These are phyloP conservation scores for Remorina albescens DNA, from an alignment of 2,797 vertebrate genomes.

Conservation along the genomic window DNA sequence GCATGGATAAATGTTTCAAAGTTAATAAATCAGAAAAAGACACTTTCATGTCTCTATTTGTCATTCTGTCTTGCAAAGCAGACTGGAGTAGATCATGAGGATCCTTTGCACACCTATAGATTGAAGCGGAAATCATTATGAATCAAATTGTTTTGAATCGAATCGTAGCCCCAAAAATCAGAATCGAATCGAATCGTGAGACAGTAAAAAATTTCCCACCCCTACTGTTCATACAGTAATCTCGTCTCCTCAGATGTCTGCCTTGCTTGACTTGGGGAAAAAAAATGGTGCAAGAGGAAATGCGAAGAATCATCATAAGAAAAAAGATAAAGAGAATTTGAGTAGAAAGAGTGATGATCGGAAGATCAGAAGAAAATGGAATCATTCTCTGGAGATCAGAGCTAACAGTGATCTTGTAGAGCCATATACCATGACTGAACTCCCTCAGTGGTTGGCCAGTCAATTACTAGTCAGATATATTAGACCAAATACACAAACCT, in stretches of 20 bases:
- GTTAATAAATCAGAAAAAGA: too few relatives aligned
- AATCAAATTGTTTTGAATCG: too few relatives aligned
- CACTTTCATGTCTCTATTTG: too few relatives aligned
- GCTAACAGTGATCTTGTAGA: slow-evolving; percentile 32
- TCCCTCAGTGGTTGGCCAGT: slow-evolving; percentile 26
- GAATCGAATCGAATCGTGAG: too few relatives aligned
- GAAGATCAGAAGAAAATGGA: slow-evolving; percentile 1
- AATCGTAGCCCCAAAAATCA: too few relatives aligned
- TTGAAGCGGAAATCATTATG: too few relatives aligned
- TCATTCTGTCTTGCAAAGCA: too few relatives aligned
- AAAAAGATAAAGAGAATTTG: background rate
- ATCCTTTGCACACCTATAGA: too few relatives aligned
- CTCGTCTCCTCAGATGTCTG: slow-evolving; percentile 43
- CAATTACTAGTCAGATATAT: slow-evolving; percentile 24
- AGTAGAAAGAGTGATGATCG: background rate
- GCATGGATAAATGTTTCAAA: too few relatives aligned
- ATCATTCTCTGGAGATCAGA: slow-evolving; percentile 16
- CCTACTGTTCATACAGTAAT: slow-evolving; percentile 48
- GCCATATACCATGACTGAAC: slow-evolving; percentile 28
- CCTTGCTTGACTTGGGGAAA: slow-evolving; percentile 24
- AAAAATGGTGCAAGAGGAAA: slow-evolving; percentile 13
- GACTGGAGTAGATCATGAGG: too few relatives aligned
- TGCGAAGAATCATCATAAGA: slow-evolving; percentile 11
- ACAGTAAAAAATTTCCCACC: too few relatives aligned
- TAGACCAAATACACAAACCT: slow-evolving; percentile 20